Conservation (phyloP, 1,140 invertebrate genomes). For the Drosophila saltans region DNA sequence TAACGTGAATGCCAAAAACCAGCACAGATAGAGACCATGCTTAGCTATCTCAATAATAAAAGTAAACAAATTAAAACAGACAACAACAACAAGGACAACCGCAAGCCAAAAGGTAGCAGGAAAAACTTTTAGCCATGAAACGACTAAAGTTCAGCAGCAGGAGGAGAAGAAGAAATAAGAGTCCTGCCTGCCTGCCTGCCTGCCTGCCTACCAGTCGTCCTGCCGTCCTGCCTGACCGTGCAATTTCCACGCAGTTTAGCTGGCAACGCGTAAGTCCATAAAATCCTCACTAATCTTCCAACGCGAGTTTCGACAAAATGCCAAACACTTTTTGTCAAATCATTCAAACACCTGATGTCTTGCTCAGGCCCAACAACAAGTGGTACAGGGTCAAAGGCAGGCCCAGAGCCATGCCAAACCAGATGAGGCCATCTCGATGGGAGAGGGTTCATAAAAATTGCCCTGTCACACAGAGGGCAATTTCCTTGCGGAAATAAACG, state of each 20-base stretch:
- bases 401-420: not conserved
- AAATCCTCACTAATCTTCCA: conserved; percentile 78
- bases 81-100: conserved; percentile 63
- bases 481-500: conserved; percentile 75
- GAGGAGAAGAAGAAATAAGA: not conserved
- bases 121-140: conserved; percentile 74
- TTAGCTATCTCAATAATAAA: conserved; percentile 76
- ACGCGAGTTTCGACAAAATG: conserved; percentile 72
- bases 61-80: conserved; percentile 82
- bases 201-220: not conserved
- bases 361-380: conserved; percentile 51
- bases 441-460: conserved; percentile 70
- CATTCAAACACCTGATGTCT: conserved; percentile 79
- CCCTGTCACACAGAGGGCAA: conserved; percentile 71
- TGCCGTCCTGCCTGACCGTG: conserved; percentile 17
- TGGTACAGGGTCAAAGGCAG: conserved; percentile 18
- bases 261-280: conserved; percentile 73
- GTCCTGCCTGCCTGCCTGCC: conserved; percentile 13
- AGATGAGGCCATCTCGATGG: conserved; percentile 20
- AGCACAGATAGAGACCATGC: conserved; percentile 19
- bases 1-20: not conserved
- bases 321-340: conserved; percentile 80
- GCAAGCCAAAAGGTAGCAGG: conserved; percentile 38
- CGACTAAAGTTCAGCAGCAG: conserved; percentile 62
- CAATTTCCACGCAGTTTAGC: conserved; percentile 70